Conservation (phyloP, 1,140 invertebrate species). For the Andricus grossulariae region DNA sequence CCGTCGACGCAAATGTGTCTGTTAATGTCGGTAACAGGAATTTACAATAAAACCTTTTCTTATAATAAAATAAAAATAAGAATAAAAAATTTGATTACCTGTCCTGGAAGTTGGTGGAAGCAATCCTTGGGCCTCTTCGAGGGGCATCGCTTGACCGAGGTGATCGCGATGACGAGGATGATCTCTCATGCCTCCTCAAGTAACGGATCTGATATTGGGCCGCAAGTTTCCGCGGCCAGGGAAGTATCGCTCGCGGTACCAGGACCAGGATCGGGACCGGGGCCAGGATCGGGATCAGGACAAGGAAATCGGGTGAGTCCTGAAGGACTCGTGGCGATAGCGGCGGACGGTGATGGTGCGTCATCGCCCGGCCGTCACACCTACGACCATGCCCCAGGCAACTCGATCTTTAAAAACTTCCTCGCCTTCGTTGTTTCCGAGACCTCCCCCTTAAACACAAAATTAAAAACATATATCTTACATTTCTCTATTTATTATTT, state of each 20-base stretch:
- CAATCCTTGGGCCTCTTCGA: slow-evolving; percentile 69
- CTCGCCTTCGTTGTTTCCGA: background rate
- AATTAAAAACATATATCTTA: background rate
- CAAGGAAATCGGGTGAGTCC: slow-evolving; percentile 54
- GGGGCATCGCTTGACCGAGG: slow-evolving; percentile 66
- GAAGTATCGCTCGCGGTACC: slow-evolving; percentile 13
- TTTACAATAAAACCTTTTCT: too few species aligned
- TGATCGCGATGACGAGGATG: slow-evolving; percentile 64
- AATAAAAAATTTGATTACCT: slow-evolving; percentile 46
- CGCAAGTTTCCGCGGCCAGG: slow-evolving; percentile 15
- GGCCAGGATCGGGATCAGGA: slow-evolving; percentile 42
- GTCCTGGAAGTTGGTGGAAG: slow-evolving; percentile 65
- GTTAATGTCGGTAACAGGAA: too few species aligned
- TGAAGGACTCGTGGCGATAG: slow-evolving; percentile 65
- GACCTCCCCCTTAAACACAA: slow-evolving; percentile 10
- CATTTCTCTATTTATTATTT: background rate
- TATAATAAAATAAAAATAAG: too few species aligned
- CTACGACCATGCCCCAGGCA: slow-evolving; percentile 63
- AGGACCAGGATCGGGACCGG: slow-evolving; percentile 45
- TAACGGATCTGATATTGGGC: background rate
- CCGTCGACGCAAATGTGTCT: too few species aligned
- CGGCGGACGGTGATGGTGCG: slow-evolving; percentile 65
- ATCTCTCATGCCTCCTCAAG: slow-evolving; percentile 64
- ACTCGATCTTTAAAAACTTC: slow-evolving; percentile 43
- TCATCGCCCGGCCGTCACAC: slow-evolving; percentile 71